Base-by-base conservation (phyloP, 2,113 vertebrate species). In the Gracilinanus agilis region DNA sequence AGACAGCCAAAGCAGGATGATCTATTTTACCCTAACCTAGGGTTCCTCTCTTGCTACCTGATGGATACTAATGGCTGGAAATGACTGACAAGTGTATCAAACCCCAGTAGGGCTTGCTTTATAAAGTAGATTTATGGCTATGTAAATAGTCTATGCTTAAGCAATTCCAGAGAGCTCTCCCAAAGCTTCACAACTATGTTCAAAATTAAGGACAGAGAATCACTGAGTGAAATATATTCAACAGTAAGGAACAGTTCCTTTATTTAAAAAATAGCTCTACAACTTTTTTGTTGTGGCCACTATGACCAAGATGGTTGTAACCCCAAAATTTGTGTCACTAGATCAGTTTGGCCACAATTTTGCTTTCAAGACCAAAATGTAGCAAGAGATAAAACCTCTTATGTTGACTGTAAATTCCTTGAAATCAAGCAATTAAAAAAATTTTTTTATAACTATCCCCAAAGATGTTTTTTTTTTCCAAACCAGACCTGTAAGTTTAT, bases 261-360 rank as follows among this genome's bases (percentile, higher is more conserved):
- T 75, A 94, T 8, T 24, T 24, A 89, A 24, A 83, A 90, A 92
- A 55, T 23, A 90, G 13, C 44, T 91, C 34, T 89, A 93, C 96
- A 94, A 92, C 2, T 88, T 25, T 88, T 92, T 67, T 67, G 11
- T 92, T 90, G 16, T 93, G 95, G 55, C 23, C 23, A 92, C 0
- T 61, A 83, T 24, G 24, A 90, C 49, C 23, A 93, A 94, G 19
- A 83, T 49, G 90, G 24, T 90, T 95, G 55, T 94, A 44, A 90
- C 24, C 16, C 90, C 34, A 75, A 29, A 88, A n/a, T 90, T 93
- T 58, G 55, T 0, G 53, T 23, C 24, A 89, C 24, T 93, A 55
- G 83, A 92, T 93, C 53, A 90, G 13, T 53, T 88, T 49, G 93
- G 54, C 88, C 91, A 92, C 88, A 93, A n/a, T 53, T 92, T 89